A percentile compares a stretch with the other conserved stretches of the same genome.
phyloP scores from a whole-genome alignment of 2,888 invertebrate species.

The Andricus curvator region DNA sequence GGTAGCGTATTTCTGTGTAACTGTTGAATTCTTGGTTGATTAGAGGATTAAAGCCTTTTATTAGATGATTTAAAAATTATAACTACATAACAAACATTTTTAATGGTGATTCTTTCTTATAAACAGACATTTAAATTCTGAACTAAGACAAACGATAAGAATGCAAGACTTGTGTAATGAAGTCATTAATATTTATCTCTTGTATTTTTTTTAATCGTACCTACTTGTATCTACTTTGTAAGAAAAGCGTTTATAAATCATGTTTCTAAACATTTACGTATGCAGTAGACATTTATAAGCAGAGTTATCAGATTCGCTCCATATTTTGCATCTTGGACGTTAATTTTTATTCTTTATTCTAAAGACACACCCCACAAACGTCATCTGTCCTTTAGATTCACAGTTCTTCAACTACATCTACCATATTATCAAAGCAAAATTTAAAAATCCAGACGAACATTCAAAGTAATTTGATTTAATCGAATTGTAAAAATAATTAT shows the following conservation, averaged over 20 bases:
- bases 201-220: not conserved
- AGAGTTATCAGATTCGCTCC: conserved; percentile 1
- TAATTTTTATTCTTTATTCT: conserved; percentile 5
- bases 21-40: too few species aligned
- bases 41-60: too few species aligned
- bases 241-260: conserved; percentile 6
- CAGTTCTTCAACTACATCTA: not conserved
- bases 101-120: not conserved
- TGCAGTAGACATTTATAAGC: not conserved
- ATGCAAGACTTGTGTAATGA: not conserved
- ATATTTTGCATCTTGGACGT: conserved; percentile 16
- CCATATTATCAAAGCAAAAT: not conserved
- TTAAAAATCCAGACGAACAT: not conserved
- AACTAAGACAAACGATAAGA: not conserved
- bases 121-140: not conserved
- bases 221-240: not conserved
- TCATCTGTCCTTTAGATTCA: not conserved
- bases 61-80: too few species aligned
- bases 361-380: conserved; percentile 21
- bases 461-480: conserved; percentile 13
- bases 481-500: not conserved
- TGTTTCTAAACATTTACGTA: not conserved
- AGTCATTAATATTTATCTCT: not conserved
- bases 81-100: not conserved
- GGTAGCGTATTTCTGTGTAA: too few species aligned